A percentile compares a stretch with the other conserved stretches of the same genome.
Conservation (phyloP, 2,797 vertebrate species). For the Acanthurus tractus region DNA sequence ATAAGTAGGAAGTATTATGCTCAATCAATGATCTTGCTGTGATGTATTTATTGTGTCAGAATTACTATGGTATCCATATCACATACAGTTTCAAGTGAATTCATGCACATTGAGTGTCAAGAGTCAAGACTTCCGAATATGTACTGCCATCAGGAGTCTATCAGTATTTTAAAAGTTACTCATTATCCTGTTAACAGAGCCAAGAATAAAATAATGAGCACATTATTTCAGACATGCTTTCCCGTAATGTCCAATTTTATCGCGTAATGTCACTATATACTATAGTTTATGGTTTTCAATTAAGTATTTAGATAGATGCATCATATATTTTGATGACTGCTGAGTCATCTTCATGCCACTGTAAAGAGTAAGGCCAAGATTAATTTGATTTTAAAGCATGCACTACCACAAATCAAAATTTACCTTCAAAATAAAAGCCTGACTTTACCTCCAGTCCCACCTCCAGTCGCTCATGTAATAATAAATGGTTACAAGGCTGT, state of each 20-base stretch:
- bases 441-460: background rate
- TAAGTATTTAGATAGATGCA: too few relatives aligned
- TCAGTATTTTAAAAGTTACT: background rate
- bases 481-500: background rate
- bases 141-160: background rate
- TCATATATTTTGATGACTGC: background rate
- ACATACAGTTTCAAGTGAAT: background rate
- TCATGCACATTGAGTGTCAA: background rate
- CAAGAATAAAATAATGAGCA: background rate
- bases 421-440: slow-evolving; percentile 50
- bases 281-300: too few relatives aligned
- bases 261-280: background rate
- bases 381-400: too few relatives aligned
- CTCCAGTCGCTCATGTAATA: background rate
- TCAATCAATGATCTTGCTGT: background rate
- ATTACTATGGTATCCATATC: background rate
- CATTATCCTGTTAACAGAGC: background rate
- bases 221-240: background rate
- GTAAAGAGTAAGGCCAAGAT: background rate
- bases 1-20: background rate
- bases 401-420: background rate
- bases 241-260: background rate
- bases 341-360: background rate
- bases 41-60: background rate
- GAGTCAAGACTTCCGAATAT: background rate